Base-by-base conservation (phyloP, 2,113 vertebrate species). In the Tichodroma muraria region DNA sequence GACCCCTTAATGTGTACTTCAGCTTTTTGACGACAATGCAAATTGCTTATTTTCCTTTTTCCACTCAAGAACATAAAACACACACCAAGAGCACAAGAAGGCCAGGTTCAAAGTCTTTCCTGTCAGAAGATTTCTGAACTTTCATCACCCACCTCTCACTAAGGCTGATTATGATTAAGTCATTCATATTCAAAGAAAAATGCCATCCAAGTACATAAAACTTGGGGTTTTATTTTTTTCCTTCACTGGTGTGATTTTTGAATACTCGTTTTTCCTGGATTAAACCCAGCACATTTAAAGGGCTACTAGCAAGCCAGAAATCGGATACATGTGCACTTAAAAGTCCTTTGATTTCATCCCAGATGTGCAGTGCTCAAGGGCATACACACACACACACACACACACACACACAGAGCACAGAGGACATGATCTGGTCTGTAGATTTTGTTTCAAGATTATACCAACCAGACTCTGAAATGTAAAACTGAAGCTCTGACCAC, bases 361-460 rank as follows among this genome's bases (percentile, higher is more conserved):
- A 97, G 68, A 95, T 89, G 93, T 89, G 75, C 79, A 65, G 75
- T 49, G 91, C 93, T 91, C 70, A 89, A 92, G 84, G 87, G 87
- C 8, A 0, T 28, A 24, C 6, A 44, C 53, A 72, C 40, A 40
- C 30, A 2, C 21, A 25, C 42, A 42, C 22, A 15, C 31, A 6
- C 54, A 23, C 13, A 16, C 33, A 42, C 35, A 35, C 31, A 72
- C 33, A 40, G 14, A 44, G 54, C 4, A 15, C 10, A 82, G n/a
- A 82, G 30, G 63, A 81, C 70, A 85, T 0, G 5, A 89, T 77
- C 84, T 85, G 84, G 77, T 44, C 63, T 66, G 91, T 76, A 91
- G 93, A 93, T 95, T 97, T 89, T 80, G 81, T 95, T 96, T 95
- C 96, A 91, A 88, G 91, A 94, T 94, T 80, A 85, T 70, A 90